Percentiles rank a stretch among this genome's conserved stretches.
phyloP scores from a whole-genome alignment of 2,888 invertebrate genomes.

The Lomographa bimaculata region DNA sequence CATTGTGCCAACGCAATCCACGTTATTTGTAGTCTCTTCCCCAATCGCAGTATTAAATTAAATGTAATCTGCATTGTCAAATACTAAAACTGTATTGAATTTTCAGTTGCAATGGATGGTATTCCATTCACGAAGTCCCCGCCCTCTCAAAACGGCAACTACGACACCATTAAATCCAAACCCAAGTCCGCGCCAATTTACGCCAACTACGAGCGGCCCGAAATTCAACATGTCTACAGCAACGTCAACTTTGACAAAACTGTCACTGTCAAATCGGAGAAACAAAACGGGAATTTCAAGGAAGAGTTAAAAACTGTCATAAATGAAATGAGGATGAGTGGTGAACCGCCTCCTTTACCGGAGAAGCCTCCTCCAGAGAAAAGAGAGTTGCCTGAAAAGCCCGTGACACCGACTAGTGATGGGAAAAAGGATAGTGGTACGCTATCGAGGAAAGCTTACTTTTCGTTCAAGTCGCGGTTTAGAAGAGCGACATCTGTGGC shows the following conservation, averaged over 20 bases:
- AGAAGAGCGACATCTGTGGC: conserved; percentile 84
- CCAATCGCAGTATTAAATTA: too few species aligned
- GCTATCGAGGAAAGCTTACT: conserved; percentile 73
- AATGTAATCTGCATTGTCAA: too few species aligned
- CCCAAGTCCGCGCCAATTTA: conserved; percentile 56
- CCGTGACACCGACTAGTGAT: conserved; percentile 63
- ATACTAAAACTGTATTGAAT: too few species aligned
- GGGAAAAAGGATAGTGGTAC: conserved; percentile 71
- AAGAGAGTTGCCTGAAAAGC: conserved; percentile 48
- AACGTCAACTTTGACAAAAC: conserved; percentile 64
- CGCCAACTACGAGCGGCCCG: conserved; percentile 64
- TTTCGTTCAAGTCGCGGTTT: conserved; percentile 85
- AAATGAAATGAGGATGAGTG: conserved; percentile 61
- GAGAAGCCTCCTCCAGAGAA: conserved; percentile 50
- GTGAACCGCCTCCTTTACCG: conserved; percentile 66
- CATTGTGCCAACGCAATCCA: too few species aligned
- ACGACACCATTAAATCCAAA: conserved; percentile 47
- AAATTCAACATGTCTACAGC: conserved; percentile 56
- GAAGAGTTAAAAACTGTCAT: conserved; percentile 71
- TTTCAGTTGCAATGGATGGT: conserved; percentile 74
- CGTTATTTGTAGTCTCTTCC: too few species aligned
- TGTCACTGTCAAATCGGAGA: conserved; percentile 63
- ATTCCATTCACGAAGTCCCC: conserved; percentile 62
- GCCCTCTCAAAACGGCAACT: conserved; percentile 52
- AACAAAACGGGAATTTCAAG: conserved; percentile 60